Base-by-base conservation (phyloP, 2,888 invertebrate species). In the Leucania comma region DNA sequence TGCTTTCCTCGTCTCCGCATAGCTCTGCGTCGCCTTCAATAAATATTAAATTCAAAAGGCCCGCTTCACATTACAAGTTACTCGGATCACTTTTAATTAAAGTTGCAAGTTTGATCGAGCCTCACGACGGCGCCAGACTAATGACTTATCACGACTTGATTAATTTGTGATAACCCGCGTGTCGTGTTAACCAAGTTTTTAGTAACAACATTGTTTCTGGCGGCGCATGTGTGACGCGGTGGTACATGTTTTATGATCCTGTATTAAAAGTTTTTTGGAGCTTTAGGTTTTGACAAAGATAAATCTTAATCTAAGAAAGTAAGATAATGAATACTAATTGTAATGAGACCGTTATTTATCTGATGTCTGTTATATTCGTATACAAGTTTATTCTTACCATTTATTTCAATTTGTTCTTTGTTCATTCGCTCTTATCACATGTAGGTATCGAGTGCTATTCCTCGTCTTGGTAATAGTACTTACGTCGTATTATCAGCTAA, bases 31-130 rank as follows among this genome's bases (percentile, higher is more conserved):
- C 74, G 54, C 69, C 74, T 75, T 72, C 72, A 75, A 78, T 83
- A 84, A 80, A 85, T 83, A 85, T 82, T 80, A 80, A 83, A 82
- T 70, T 82, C 81, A 78, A 83, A 82, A 85, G 75, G 78, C 67
- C 69, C 53, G 75, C 74, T 71, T 64, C 65, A 77, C 83, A 76
- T 81, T 68, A 85, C 85, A 82, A 80, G 78, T 77, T 71, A 68
- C 75, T 74, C 65, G 74, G 74, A 76, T 84, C 85, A 73, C 76
- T 78, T 84, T 84, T 84, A 84, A 85, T 84, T 84, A 84, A 83
- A 85, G 78, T 85, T 85, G 81, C 78, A 81, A 85, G 65, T 85
- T 81, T 75, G 81, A 85, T 85, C 68, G 71, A 75, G 79, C 46
- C 74, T 76, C 76, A 60, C 61, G 72, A 70, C 77, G 71, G 68